Percentiles rank a stretch among this genome's conserved stretches.
Evolutionary conservation across 2,797 vertebrate genomes (phyloP).

Genomic region (Chaetodon trifasciatus): DNA sequence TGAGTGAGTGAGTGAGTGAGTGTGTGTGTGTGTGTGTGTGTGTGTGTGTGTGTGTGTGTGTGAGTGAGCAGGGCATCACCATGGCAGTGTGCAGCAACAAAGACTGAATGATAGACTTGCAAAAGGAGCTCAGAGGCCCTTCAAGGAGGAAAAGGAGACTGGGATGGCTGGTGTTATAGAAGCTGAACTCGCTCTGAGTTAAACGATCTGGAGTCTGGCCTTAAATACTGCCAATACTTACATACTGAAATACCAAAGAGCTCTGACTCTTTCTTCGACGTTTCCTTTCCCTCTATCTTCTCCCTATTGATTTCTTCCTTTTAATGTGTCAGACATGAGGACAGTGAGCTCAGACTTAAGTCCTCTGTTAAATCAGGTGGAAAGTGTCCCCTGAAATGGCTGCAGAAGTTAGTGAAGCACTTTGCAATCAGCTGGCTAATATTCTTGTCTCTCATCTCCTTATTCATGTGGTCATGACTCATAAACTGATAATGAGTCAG

Average conservation of each 20-base stretch:
- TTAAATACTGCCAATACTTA: constrained; percentile 1
- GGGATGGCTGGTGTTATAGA: background rate
- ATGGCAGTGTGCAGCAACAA: constrained; percentile 64
- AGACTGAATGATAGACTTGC: constrained; percentile 54
- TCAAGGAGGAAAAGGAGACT: constrained; percentile 29
- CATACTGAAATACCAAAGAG: constrained; percentile 25
- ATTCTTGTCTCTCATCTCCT: constrained; percentile 16
- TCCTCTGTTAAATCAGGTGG: constrained; percentile 29
- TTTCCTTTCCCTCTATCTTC: constrained; percentile 11
- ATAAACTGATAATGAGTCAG: constrained; percentile 8
- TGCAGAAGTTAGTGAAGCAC: constrained; percentile 25
- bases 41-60: background rate
- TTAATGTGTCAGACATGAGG: constrained; percentile 14
- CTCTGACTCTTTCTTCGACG: constrained; percentile 17
- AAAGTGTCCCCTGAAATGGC: constrained; percentile 20
- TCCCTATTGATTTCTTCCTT: constrained; percentile 36
- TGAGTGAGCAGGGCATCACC: constrained; percentile 43
- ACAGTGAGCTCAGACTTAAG: constrained; percentile 5
- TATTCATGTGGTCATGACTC: constrained; percentile 26
- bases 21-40: constrained; percentile 1
- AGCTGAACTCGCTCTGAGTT: constrained; percentile 1
- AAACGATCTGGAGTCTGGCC: background rate
- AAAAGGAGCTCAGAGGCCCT: constrained; percentile 56
- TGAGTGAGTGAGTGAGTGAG: background rate
- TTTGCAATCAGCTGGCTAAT: constrained; percentile 4